Evolutionary conservation across 2,888 invertebrate species (phyloP), one percentile per base, ranked within the genome.

Genomic region (Listrodromus nycthemerus): DNA sequence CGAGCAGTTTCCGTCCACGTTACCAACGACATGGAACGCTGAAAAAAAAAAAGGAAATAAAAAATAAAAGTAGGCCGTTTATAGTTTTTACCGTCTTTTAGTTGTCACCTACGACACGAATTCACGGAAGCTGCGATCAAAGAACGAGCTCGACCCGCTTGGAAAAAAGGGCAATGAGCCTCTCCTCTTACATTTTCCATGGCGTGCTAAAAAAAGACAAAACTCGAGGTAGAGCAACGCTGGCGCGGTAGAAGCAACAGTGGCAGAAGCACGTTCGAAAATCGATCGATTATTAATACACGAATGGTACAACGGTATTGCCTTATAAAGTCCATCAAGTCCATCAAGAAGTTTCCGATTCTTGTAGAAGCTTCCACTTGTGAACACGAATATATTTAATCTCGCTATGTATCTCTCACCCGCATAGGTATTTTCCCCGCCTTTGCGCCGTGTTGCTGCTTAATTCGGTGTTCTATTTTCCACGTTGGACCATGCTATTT

Each of bases 331-430:
- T n/a, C n/a, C n/a, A n/a, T n/a, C n/a, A n/a, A 85, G 83, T 33
- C 74, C 82, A 81, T 86, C 89, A 90, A 90, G 90, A 88, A 89
- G 88, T 90, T 89, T 88, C 89, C 86, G 86, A 90, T 88, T 90
- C 86, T 86, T 77, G 67, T 77, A 81, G 66, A 33, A 73, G 58
- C 48, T 48, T 48, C 24, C 50, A 24, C 61, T 83, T 37, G 55
- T 73, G 78, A 78, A 78, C 70, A 65, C 73, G 66, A 65, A 73
- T 77, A 55, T 24, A 5, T 8, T 21, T 55, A n/a, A 21, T 77
- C 16, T 37, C 24, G 48, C 66, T 66, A n/a, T n/a, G n/a, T n/a
- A n/a, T n/a, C n/a, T n/a, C n/a, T 63, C 45, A 50, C 52, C 37
- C 55, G 50, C 45, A 73, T 16, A 61, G 27, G 8, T 16, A 27